phyloP scores from a whole-genome alignment of 2,888 invertebrate genomes.

The Lithophane leautieri region DNA sequence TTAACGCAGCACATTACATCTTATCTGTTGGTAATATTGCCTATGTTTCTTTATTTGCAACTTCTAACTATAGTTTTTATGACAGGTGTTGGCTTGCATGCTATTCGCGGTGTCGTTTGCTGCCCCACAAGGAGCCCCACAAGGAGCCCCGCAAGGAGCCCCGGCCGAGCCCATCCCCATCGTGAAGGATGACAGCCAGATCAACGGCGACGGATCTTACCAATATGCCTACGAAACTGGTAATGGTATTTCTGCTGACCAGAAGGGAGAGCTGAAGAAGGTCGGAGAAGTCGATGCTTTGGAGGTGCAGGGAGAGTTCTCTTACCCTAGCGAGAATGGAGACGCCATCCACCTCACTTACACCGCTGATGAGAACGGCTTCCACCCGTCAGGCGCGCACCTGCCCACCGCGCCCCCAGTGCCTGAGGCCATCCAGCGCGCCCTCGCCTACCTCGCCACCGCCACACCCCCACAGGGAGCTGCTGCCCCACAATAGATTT shows the following conservation, averaged over 20 bases:
- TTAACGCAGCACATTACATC: slow-evolving; percentile 21
- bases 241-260: slow-evolving; percentile 92
- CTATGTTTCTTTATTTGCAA: slow-evolving; percentile 8
- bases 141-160: slow-evolving; percentile 77
- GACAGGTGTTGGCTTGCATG: slow-evolving; percentile 83
- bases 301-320: slow-evolving; percentile 92
- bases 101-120: slow-evolving; percentile 80
- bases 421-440: slow-evolving; percentile 92
- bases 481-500: slow-evolving; percentile 72
- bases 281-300: slow-evolving; percentile 89
- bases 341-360: slow-evolving; percentile 91
- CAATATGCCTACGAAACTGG: slow-evolving; percentile 92
- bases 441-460: slow-evolving; percentile 92
- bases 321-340: slow-evolving; percentile 92
- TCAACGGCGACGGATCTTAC: slow-evolving; percentile 92
- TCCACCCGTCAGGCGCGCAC: slow-evolving; percentile 91
- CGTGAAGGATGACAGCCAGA: slow-evolving; percentile 90
- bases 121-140: slow-evolving; percentile 85
- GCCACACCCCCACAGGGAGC: slow-evolving; percentile 87
- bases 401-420: slow-evolving; percentile 93
- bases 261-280: slow-evolving; percentile 91
- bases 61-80: slow-evolving; percentile 52
- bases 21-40: neutral
- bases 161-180: slow-evolving; percentile 88
- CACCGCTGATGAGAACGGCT: slow-evolving; percentile 93